Base-by-base conservation (phyloP, 2,113 vertebrate species). In the Mystacornis crossleyi region DNA sequence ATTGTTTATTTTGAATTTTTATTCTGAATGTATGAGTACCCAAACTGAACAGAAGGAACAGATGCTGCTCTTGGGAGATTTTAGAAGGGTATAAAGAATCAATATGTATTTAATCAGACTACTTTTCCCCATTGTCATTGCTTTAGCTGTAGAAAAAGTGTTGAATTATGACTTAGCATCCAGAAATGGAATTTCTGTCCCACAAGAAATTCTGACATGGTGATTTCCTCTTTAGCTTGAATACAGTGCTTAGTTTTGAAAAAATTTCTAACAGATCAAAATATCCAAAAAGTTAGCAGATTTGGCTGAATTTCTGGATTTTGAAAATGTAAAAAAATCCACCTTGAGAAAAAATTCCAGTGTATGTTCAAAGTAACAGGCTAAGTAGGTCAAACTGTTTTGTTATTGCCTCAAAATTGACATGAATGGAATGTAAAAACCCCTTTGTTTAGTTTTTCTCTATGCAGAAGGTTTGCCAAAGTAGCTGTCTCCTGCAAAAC, bases 1-100 rank as follows among this genome's bases (percentile, higher is more conserved):
- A 31, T 81, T 93, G 38, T 95, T 86, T 93, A 51, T 66, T 92
- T 89, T 94, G 85, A 70, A 60, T 72, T 93, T 81, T 94, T 71
- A 43, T 81, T 86, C 71, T 67, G 47, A 86, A 70, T 73, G 23
- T 83, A 54, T 95, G 91, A 84, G 88, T 86, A 84, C 54, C 66
- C 42, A 75, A 70, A 84, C 51, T 54, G 80, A 88, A 90, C 61
- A 94, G 79, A 93, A 96, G 90, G 91, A 79, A 45, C 79, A 90
- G 67, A 81, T 92, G 69, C 53, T 60, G 69, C 80, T 79, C 65
- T 74, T 67, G 72, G 43, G 88, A 94, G 75, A 50, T 60, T 70
- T 83, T 53, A 81, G 90, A 78, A 84, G 72, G 18, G 31, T 80
- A 86, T 92, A 74, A 93, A 81, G 45, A 90, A 73, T 82, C 75